These are phyloP conservation scores for Hyles vespertilio DNA, from an alignment of 1,140 invertebrate genomes.

Conservation along the genomic window DNA sequence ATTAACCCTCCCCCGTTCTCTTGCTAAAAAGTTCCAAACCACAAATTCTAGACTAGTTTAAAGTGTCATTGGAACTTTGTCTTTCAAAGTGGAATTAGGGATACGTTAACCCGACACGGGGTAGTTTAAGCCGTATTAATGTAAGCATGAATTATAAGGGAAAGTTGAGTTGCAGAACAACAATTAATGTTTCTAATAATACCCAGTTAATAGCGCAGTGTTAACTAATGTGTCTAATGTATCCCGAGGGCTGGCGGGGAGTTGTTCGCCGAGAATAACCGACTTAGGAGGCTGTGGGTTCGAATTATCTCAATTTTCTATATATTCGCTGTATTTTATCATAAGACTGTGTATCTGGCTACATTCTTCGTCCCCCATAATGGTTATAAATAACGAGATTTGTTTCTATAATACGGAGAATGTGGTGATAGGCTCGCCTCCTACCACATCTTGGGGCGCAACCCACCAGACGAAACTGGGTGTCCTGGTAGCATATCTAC, in stretches of 20 bases:
- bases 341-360: no score
- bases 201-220: constrained; percentile 50
- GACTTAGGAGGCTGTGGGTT: no score
- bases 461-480: no score
- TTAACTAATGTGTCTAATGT: constrained; percentile 45
- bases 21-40: constrained; percentile 3
- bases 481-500: no score
- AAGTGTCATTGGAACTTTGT: constrained; percentile 6
- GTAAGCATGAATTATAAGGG: constrained; percentile 24
- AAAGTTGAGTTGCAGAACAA: constrained; percentile 40
- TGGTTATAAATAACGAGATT: no score
- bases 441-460: no score
- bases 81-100: constrained; percentile 23
- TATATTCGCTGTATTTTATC: no score
- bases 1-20: constrained; percentile 2
- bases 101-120: constrained; percentile 3
- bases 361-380: no score
- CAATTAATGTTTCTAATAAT: constrained; percentile 41
- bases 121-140: constrained; percentile 5
- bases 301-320: no score
- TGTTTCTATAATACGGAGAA: no score
- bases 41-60: constrained; percentile 6
- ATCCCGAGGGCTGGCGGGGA: constrained; percentile 23
- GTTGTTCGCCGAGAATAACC: no score
- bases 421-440: no score